Conservation (phyloP, 2,113 vertebrate species). For the Hemiscyllium ocellatum region DNA sequence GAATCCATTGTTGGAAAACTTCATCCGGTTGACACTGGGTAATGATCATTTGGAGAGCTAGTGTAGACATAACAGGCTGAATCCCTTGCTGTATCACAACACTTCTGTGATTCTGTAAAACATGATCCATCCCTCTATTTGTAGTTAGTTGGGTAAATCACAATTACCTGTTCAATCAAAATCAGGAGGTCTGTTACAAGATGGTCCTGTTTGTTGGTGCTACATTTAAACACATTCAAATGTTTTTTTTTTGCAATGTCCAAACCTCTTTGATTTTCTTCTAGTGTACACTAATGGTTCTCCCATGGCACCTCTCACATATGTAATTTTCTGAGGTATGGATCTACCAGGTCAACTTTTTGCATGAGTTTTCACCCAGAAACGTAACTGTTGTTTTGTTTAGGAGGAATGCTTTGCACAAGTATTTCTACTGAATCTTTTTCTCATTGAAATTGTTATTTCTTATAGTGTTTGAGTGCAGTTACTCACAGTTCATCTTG, state of each 20-base stretch:
- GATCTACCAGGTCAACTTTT: background rate
- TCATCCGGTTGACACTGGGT: too few species aligned
- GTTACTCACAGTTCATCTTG: conserved; percentile 55
- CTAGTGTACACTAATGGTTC: background rate
- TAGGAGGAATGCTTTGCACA: too few species aligned
- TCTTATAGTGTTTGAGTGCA: conserved; percentile 58
- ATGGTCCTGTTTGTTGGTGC: background rate
- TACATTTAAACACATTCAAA: background rate
- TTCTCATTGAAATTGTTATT: conserved; percentile 11
- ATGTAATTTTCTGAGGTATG: background rate
- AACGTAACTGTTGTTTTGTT: background rate
- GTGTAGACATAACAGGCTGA: too few species aligned
- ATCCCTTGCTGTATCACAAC: too few species aligned
- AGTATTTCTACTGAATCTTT: background rate
- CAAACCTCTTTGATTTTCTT: background rate
- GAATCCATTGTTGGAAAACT: too few species aligned
- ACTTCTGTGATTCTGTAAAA: too few species aligned
- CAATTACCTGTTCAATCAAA: background rate
- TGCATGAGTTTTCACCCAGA: background rate
- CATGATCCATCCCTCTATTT: background rate
- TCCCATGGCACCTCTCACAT: background rate
- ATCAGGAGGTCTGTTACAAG: too few species aligned
- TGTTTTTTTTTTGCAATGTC: background rate
- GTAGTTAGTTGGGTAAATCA: background rate
- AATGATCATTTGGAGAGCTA: too few species aligned